Evolutionary conservation across 1,140 invertebrate species (phyloP), one percentile per base, ranked within the genome.

Genomic region (Lasioglossum albipes): DNA sequence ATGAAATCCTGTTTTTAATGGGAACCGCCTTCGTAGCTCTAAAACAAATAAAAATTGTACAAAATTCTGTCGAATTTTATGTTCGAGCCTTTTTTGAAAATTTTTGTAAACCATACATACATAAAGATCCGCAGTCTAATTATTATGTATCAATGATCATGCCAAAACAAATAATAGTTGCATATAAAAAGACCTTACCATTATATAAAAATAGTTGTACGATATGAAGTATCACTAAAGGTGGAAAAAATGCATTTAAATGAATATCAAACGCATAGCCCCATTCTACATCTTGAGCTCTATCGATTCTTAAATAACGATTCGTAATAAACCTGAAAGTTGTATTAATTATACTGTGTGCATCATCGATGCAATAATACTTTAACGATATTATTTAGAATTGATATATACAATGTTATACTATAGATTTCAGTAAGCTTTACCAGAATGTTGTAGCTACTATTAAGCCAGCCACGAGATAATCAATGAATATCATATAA

Each of bases 261-360:
- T 99, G 99, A 61, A 99, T 98, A 93, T 99, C 99, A 94, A 99
- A 99, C 45, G 97, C 96, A 94, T 99, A 99, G 3, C 97, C 99
- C 99, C 99, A 99, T 93, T 99, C 99, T 70, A 99, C 98, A 93
- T 98, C 97, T 61, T 96, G 95, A 52, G 89, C 90, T 69, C 90
- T 91, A 90, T 97, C 95, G 88, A 96, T 95, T 68, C 97, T 93
- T 87, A 99, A 94, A 93, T 98, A 99, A 87, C 95, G 96, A 94
- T 99, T 99, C 66, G 95, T 95, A 41, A 98, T 82, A 91, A 97
- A 96, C 97, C 97, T 98, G 89, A 65, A 94, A 82, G 79, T 81
- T 20, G 20, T 20, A 57, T 57, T n/a, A 20, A n/a, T n/a, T n/a
- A 59, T 59, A n/a, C 0, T 59, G n/a, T 20, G 20, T 20, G 36